A percentile compares a stretch with the other conserved stretches of the same genome.
These are phyloP conservation scores for Ypsolopha sequella DNA, from an alignment of 2,888 invertebrate species.

Conservation along the genomic window DNA sequence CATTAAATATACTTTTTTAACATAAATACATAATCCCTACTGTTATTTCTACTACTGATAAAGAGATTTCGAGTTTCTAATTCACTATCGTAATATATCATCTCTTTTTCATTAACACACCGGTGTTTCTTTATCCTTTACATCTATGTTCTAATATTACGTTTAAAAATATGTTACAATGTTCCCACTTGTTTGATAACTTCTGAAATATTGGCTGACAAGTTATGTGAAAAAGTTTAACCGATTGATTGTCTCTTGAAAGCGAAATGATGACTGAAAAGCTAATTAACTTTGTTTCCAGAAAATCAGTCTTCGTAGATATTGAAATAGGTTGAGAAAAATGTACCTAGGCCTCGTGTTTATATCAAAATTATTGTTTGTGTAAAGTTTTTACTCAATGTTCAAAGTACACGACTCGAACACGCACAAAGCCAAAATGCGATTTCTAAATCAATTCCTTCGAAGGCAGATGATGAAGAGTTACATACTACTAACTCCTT, in stretches of 20 bases:
- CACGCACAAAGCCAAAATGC: constrained; percentile 26
- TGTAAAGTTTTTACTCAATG: neutral
- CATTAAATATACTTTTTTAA: constrained; percentile 46
- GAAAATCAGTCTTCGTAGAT: constrained; percentile 5
- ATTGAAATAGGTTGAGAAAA: neutral
- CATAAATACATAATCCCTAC: constrained; percentile 32
- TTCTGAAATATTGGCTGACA: constrained; percentile 29
- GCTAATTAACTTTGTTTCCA: neutral
- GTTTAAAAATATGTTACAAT: constrained; percentile 68
- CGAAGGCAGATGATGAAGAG: constrained; percentile 13
- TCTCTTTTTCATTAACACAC: constrained; percentile 42
- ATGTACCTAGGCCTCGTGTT: neutral
- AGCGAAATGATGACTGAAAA: neutral
- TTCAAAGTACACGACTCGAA: neutral
- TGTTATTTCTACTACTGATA: constrained; percentile 56
- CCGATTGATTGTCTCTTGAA: constrained; percentile 9
- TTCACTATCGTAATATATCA: constrained; percentile 55
- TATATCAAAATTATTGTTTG: neutral
- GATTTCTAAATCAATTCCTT: constrained; percentile 24
- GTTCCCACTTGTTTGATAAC: constrained; percentile 60
- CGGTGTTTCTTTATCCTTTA: constrained; percentile 34
- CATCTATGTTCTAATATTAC: constrained; percentile 64
- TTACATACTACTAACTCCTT: neutral
- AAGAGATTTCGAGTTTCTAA: constrained; percentile 33
- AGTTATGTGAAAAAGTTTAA: constrained; percentile 15